phyloP scores from a whole-genome alignment of 2,888 invertebrate species.

The Folsomia manolachei region DNA sequence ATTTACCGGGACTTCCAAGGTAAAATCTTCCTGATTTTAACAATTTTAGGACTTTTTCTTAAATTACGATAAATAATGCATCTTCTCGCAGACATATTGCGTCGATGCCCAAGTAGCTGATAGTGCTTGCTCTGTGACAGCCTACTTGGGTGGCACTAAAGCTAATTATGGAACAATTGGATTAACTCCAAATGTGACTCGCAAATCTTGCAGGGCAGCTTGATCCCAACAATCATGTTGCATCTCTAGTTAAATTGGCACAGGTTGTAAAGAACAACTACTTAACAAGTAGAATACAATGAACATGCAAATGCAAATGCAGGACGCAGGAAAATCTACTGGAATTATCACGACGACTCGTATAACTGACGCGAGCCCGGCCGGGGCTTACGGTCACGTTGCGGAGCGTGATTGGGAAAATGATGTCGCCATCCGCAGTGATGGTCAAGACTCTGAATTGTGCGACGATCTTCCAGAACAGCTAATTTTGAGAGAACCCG shows the following conservation, averaged over 20 bases:
- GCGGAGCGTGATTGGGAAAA: constrained; percentile 72
- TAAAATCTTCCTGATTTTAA: no score
- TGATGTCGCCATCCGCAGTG: constrained; percentile 62
- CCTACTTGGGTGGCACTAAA: constrained; percentile 75
- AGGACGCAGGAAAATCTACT: constrained; percentile 61
- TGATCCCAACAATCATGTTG: constrained; percentile 22
- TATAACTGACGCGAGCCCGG: constrained; percentile 47
- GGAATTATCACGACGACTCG: constrained; percentile 46
- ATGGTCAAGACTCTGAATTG: constrained; percentile 42
- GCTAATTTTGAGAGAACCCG: constrained; percentile 73
- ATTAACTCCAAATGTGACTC: constrained; percentile 63
- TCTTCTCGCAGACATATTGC: constrained; percentile 12
- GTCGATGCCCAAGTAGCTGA: constrained; percentile 15
- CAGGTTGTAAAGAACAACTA: constrained; percentile 28
- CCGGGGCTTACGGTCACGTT: constrained; percentile 55
- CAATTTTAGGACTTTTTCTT: constrained; percentile 21
- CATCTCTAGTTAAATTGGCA: constrained; percentile 41
- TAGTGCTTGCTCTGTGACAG: constrained; percentile 63
- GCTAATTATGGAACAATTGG: constrained; percentile 74
- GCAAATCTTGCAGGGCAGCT: constrained; percentile 30
- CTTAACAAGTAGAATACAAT: background rate
- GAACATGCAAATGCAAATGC: no score
- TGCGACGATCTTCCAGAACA: constrained; percentile 85
- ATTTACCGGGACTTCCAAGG: constrained; percentile 26
- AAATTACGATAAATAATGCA: background rate